Evolutionary conservation across 2,797 vertebrate genomes (phyloP), one percentile per base, ranked within the genome.

Genomic region (Tragelaphus eurycerus): DNA sequence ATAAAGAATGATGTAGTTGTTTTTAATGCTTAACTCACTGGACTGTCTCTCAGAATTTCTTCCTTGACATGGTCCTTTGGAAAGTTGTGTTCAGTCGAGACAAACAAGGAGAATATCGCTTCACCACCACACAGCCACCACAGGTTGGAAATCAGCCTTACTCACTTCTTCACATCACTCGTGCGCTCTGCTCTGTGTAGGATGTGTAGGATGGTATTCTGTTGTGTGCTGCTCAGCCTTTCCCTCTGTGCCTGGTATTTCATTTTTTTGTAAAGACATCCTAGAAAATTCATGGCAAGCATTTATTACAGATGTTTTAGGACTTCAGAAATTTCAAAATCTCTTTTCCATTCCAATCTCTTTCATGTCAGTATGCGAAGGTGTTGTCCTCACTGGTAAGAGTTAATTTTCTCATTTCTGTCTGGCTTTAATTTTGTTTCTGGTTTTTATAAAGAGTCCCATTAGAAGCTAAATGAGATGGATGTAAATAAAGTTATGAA

Each of bases 41-140:
- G 99, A 97, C 99, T 99, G 98, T 99, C 99, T 99, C 99, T 98
- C 99, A 99, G 99, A 99, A 99, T 99, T 98, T 99, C 99, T 99
- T 99, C 99, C 99, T 99, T 99, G 99, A 99, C 99, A 99, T 99
- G 99, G 96, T 99, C 99, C 99, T 99, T 99, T 99, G 99, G 99
- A 99, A 99, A 99, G 99, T 99, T 99, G 99, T 99, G 99, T 99
- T 99, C 99, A 99, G 98, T 99, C 99, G 99, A 99, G 99, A 99
- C 99, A 99, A 99, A 99, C 99, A 99, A 99, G 99, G 99, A 99
- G 99, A 99, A 98, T 99, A 98, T 99, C 99, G 99, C 98, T 98
- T 99, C 99, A 98, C 99, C 99, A 99, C 99, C 92, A 98, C 99
- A 99, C 99, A 99, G 98, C 99, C 99, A 98, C 99, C 99, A 99